Evolutionary conservation across 2,797 vertebrate species (phyloP), one percentile per base, ranked within the genome.

Genomic region (Acrossocheilus wenchowensis): DNA sequence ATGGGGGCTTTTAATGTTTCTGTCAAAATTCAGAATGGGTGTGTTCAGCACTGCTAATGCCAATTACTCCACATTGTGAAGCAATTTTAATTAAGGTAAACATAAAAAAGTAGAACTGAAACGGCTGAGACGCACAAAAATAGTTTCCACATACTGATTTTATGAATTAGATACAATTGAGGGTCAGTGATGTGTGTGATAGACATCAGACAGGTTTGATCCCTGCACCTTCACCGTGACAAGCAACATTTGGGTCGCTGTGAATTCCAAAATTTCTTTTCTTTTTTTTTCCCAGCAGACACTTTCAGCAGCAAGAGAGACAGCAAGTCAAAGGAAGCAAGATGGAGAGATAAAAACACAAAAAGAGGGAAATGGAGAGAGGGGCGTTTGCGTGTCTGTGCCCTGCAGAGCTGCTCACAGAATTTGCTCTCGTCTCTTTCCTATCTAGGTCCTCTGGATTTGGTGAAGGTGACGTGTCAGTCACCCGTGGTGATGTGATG

Each of bases 381-480:
- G 52, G 23, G 41, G 57, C 9, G 10, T 30, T 45, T 39, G 41
- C 17, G 66, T 45, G 50, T 71, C 75, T 69, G 82, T 66, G 60
- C 21, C 60, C 62, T 50, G 83, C 77, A 60, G 77, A 69, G 72
- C 8, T 14, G n/a, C 50, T 39, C 50, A 14, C 21, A 86, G 69
- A 41, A 62, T 81, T 30, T 52, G 52, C 9, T 17, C 11, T 43
- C 23, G 12, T 80, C 45, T 64, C 43, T 66, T 80, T 43, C 41
- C 43, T 52, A 36, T 57, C 62, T 60, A n/a, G 72, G 50, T 54
- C 60, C 72, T 86, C 52, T 88, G 78, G 81, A 73, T 88, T 73
- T 86, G 79, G 89, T 86, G 83, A 90, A 83, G 87, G 86, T 88
- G 86, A 87, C 14, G 81, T 81, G 88, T 87, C 80, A 87, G 75